Evolutionary conservation across 2,113 vertebrate species (phyloP).

Genomic region (Phainopepla nitens): DNA sequence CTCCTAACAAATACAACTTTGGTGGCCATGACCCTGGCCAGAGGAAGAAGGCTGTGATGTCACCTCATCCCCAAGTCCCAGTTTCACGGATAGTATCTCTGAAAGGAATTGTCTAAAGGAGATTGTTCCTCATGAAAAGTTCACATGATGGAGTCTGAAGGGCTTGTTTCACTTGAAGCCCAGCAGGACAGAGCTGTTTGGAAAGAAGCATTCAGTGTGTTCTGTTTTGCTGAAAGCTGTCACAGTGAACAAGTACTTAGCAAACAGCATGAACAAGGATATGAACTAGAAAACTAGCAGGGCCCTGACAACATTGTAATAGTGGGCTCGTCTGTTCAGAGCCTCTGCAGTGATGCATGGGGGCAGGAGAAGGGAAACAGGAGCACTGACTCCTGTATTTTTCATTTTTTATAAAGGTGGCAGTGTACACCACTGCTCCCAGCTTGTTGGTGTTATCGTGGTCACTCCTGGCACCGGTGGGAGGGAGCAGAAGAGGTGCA

Average conservation of each 20-base stretch:
- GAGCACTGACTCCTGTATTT: background rate
- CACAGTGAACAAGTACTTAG: conserved; percentile 97
- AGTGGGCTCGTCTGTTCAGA: conserved; percentile 81
- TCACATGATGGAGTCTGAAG: conserved; percentile 97
- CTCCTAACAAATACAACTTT: conserved; percentile 83
- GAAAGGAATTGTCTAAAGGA: conserved; percentile 90
- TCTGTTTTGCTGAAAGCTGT: conserved; percentile 96
- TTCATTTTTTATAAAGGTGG: background rate
- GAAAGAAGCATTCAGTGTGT: conserved; percentile 92
- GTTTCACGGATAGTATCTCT: conserved; percentile 79
- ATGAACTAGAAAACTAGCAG: conserved; percentile 96
- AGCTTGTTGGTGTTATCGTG: background rate
- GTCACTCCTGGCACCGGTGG: background rate
- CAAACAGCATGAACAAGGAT: conserved; percentile 99
- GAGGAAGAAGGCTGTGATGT: conserved; percentile 87
- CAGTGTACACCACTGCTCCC: background rate
- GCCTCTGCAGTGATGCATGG: conserved; percentile 80
- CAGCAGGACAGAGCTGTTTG: conserved; percentile 95
- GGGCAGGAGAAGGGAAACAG: conserved; percentile 63
- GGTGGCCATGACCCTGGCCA: conserved; percentile 86
- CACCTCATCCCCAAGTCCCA: conserved; percentile 80
- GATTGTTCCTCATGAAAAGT: conserved; percentile 90
- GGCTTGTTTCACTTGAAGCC: conserved; percentile 86
- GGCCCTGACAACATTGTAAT: conserved; percentile 89
- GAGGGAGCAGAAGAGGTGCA: background rate